A percentile compares a stretch with the other conserved stretches of the same genome.
These are phyloP conservation scores for Meliscaeva auricollis DNA, from an alignment of 2,888 invertebrate genomes.

Conservation along the genomic window DNA sequence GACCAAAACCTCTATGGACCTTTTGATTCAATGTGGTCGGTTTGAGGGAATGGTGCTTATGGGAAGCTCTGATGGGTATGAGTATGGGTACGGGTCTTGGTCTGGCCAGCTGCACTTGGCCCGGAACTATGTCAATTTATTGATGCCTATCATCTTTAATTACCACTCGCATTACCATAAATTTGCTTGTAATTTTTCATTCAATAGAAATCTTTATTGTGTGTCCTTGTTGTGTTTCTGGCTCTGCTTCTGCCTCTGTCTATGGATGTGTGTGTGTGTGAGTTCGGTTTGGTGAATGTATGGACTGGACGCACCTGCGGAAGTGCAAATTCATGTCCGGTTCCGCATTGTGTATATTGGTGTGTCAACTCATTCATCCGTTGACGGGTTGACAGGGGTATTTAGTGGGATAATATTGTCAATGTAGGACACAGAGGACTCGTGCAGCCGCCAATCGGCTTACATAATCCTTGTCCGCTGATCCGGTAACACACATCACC, in stretches of 20 bases:
- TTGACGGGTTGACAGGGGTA: conserved; percentile 67
- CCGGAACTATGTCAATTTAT: conserved; percentile 70
- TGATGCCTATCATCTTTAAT: conserved; percentile 74
- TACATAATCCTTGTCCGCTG: conserved; percentile 71
- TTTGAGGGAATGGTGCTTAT: background rate
- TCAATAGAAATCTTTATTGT: background rate
- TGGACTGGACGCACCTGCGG: background rate
- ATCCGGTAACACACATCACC: conserved; percentile 58
- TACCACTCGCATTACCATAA: conserved; percentile 70
- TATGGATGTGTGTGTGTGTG: conserved; percentile 1
- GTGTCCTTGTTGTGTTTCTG: too few relatives aligned
- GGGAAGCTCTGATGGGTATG: background rate
- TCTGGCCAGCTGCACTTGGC: conserved; percentile 57
- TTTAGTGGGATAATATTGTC: conserved; percentile 45
- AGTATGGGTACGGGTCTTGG: background rate
- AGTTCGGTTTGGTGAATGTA: background rate
- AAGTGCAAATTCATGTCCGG: conserved; percentile 43
- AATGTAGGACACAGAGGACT: conserved; percentile 28
- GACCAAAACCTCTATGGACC: conserved; percentile 47
- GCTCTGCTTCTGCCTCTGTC: background rate
- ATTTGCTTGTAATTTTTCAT: conserved; percentile 71
- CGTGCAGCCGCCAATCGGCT: conserved; percentile 23
- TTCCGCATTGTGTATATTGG: conserved; percentile 27
- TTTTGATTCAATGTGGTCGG: conserved; percentile 14
- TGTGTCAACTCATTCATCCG: conserved; percentile 48